A percentile compares a stretch with the other conserved stretches of the same genome.
These are phyloP conservation scores for Porites evermanni DNA, from an alignment of 92 coral and sea anemone genomes.

Conservation along the genomic window DNA sequence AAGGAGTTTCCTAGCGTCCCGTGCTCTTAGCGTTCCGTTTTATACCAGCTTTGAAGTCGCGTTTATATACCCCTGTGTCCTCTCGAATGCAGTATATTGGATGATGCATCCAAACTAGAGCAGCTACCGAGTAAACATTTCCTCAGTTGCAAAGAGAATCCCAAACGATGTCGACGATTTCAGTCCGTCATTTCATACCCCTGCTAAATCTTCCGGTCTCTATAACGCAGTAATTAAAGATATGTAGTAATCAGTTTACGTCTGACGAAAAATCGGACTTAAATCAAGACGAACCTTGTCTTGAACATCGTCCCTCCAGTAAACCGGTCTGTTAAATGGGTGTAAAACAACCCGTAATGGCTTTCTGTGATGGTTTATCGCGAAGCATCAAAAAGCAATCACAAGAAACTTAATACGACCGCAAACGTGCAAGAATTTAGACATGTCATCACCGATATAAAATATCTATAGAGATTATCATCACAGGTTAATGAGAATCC, in stretches of 20 bases:
- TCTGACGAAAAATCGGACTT: background rate
- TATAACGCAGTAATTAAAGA: no score
- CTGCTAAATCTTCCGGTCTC: background rate
- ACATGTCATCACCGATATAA: constrained; percentile 2
- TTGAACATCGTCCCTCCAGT: background rate
- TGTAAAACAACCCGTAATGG: constrained; percentile 14
- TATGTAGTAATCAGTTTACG: background rate
- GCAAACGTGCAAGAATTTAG: background rate
- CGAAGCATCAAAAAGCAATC: constrained; percentile 23
- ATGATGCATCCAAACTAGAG: background rate
- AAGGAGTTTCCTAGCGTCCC: no score
- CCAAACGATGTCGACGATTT: background rate
- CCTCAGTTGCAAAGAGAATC: background rate
- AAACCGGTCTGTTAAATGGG: background rate
- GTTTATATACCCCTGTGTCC: no score
- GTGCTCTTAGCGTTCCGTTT: no score
- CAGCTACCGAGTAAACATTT: background rate
- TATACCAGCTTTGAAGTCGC: background rate
- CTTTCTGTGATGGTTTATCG: background rate
- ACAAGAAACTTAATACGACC: constrained; percentile 15
- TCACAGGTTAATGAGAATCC: background rate
- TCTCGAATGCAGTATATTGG: background rate
- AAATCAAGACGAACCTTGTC: background rate
- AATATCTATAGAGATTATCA: constrained; percentile 8
- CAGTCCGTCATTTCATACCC: constrained; percentile 4